These are phyloP conservation scores for Xestoiulus laeticollis DNA, from an alignment of 2,888 invertebrate genomes.

Conservation along the genomic window DNA sequence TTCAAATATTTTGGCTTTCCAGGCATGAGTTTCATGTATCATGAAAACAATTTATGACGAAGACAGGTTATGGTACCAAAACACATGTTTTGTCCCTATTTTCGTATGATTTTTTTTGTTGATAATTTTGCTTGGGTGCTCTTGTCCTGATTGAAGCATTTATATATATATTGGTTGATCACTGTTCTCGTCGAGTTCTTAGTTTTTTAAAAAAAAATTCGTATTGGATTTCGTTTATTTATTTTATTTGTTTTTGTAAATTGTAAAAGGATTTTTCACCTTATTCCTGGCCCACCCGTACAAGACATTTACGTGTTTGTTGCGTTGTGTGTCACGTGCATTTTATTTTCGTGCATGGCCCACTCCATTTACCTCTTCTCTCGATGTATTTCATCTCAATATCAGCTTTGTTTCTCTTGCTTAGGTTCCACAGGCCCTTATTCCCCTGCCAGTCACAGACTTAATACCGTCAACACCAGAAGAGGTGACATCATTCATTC, in stretches of 20 bases:
- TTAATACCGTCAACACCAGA: constrained; percentile 61
- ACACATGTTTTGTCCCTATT: not conserved
- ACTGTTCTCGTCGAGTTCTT: constrained; percentile 24
- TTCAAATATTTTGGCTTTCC: constrained; percentile 6
- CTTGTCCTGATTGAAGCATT: constrained; percentile 44
- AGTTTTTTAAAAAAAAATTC: not conserved
- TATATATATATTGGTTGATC: constrained; percentile 46
- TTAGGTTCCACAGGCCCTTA: constrained; percentile 64
- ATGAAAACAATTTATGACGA: not conserved
- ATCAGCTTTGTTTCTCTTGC: constrained; percentile 49
- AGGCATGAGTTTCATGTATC: not conserved
- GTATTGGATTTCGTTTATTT: not conserved
- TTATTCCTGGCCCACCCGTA: constrained; percentile 34
- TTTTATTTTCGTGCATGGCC: not conserved
- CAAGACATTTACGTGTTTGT: not conserved
- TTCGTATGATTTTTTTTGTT: not conserved
- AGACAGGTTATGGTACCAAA: constrained; percentile 12
- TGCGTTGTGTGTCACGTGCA: constrained; percentile 27
- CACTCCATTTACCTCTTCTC: not conserved
- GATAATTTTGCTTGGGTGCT: constrained; percentile 19
- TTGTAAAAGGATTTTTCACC: not conserved
- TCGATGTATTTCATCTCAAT: constrained; percentile 48
- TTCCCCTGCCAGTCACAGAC: constrained; percentile 63
- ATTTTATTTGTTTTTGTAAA: constrained; percentile 36
- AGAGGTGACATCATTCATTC: constrained; percentile 61